Percentiles rank a stretch among this genome's conserved stretches.
Conservation (phyloP, 2,888 invertebrate genomes). For the Phymatocera aterrima region DNA sequence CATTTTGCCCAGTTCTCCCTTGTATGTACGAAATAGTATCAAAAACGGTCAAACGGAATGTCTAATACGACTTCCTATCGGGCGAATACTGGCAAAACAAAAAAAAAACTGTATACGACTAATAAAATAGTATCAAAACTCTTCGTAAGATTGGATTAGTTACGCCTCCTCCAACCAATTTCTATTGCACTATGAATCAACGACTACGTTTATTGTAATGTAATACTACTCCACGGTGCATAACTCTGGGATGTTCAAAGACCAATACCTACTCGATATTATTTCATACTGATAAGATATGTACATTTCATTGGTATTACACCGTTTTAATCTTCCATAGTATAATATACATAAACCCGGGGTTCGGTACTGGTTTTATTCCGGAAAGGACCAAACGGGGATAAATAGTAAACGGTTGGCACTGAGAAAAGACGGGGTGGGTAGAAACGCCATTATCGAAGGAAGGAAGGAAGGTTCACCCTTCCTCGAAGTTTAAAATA, state of each 20-base stretch:
- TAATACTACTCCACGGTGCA: not conserved
- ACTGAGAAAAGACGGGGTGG: not conserved
- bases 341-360: not conserved
- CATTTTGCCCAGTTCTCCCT: too few species aligned
- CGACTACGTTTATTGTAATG: not conserved
- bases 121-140: not conserved
- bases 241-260: not conserved
- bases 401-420: slow-evolving; percentile 34
- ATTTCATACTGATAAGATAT: not conserved
- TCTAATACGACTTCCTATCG: too few species aligned
- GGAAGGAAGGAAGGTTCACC: slow-evolving; percentile 24
- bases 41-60: too few species aligned
- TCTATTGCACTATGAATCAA: not conserved
- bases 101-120: not conserved
- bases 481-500: slow-evolving; percentile 42
- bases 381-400: slow-evolving; percentile 3
- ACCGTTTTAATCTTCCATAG: not conserved
- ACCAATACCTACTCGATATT: not conserved
- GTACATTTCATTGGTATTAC: too few species aligned
- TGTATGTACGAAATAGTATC: too few species aligned
- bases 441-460: slow-evolving; percentile 30
- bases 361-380: not conserved
- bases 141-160: not conserved
- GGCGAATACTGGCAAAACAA: not conserved
- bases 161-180: not conserved